Conservation (phyloP, 2,888 invertebrate species). For the Athalia circularis region DNA sequence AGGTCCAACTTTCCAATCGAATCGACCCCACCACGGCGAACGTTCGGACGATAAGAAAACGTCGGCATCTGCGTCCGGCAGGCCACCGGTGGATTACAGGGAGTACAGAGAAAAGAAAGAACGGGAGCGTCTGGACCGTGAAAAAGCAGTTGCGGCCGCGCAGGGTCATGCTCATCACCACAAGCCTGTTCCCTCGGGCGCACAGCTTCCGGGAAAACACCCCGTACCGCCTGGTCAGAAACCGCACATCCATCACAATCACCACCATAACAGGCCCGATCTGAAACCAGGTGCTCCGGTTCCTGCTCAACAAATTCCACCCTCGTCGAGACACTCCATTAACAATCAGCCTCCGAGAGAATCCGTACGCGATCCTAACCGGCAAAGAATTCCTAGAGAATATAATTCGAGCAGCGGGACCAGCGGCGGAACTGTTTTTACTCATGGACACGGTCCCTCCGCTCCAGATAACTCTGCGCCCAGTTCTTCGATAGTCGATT, state of each 20-base stretch:
- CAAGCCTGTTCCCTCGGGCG: slow-evolving; percentile 59
- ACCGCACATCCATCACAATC: slow-evolving; percentile 64
- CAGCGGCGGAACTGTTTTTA: slow-evolving; percentile 36
- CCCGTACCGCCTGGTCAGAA: slow-evolving; percentile 62
- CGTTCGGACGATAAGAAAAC: slow-evolving; percentile 65
- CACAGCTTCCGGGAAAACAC: slow-evolving; percentile 69
- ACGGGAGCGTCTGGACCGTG: slow-evolving; percentile 78
- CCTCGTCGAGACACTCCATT: slow-evolving; percentile 16
- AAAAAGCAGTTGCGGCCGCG: slow-evolving; percentile 65
- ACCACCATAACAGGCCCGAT: slow-evolving; percentile 68
- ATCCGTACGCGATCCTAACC: slow-evolving; percentile 58
- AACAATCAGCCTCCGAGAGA: slow-evolving; percentile 1
- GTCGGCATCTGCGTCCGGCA: slow-evolving; percentile 65
- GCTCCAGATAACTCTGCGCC: not conserved
- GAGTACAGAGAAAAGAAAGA: slow-evolving; percentile 80
- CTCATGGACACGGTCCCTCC: slow-evolving; percentile 24
- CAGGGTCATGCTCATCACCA: slow-evolving; percentile 62
- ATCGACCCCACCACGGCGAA: slow-evolving; percentile 63
- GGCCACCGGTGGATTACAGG: slow-evolving; percentile 76
- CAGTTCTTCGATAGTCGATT: not conserved
- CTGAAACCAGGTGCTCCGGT: slow-evolving; percentile 58
- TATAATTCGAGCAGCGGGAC: slow-evolving; percentile 54
- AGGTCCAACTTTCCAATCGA: slow-evolving; percentile 62
- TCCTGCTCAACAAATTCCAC: slow-evolving; percentile 64
- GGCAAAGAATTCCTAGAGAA: slow-evolving; percentile 64